These are phyloP conservation scores for Cygnus atratus DNA, from an alignment of 2,113 vertebrate genomes.

Conservation along the genomic window DNA sequence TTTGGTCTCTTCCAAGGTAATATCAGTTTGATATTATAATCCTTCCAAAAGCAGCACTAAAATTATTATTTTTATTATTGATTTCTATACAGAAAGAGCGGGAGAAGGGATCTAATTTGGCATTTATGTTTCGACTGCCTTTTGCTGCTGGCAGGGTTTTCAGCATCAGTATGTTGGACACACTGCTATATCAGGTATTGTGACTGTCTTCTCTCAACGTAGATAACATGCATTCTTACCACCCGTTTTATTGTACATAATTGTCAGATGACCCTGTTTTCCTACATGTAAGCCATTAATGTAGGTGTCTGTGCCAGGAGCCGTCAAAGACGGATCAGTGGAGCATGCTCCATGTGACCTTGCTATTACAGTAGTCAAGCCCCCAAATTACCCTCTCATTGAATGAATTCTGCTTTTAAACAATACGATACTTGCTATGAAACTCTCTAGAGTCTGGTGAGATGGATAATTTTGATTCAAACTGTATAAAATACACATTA, in stretches of 20 bases:
- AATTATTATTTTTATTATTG: neutral
- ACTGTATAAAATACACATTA: neutral
- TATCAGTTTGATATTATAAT: neutral
- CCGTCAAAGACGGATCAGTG: neutral
- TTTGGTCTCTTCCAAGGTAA: neutral
- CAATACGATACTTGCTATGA: neutral
- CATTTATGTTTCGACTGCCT: constrained; percentile 89
- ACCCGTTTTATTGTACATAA: neutral
- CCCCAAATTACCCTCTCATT: neutral
- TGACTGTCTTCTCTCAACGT: neutral
- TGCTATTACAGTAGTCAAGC: neutral
- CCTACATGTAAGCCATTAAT: neutral
- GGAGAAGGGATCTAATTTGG: constrained; percentile 86
- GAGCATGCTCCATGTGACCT: neutral
- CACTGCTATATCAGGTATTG: constrained; percentile 86
- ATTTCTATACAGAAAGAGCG: constrained; percentile 83
- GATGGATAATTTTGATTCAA: neutral
- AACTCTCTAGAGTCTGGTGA: neutral
- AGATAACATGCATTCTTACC: neutral
- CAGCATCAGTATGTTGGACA: constrained; percentile 90
- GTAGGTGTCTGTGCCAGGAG: fast-evolving
- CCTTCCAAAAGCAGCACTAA: neutral
- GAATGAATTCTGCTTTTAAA: neutral
- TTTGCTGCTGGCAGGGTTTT: constrained; percentile 88
- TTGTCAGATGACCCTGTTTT: neutral